These are phyloP conservation scores for Conus betulinus DNA, from an alignment of 1,140 invertebrate species.

Conservation along the genomic window DNA sequence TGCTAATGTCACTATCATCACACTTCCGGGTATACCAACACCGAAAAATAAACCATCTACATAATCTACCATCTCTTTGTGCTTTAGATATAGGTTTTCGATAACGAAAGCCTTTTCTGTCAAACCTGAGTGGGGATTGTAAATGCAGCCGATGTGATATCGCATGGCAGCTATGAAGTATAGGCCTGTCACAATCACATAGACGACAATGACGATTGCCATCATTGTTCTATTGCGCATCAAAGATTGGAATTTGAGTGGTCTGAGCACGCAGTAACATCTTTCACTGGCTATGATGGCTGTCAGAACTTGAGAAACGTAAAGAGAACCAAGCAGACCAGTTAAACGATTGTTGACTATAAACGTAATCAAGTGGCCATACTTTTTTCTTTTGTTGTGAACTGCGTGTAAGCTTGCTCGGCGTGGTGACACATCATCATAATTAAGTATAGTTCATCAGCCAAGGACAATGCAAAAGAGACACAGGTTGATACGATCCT, in stretches of 20 bases:
- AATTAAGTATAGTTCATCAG: too few species aligned
- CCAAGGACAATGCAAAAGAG: background rate
- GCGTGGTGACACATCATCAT: too few species aligned
- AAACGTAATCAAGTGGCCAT: background rate
- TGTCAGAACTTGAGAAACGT: background rate
- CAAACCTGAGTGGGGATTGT: background rate
- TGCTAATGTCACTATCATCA: background rate
- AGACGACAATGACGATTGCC: background rate
- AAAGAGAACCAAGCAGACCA: background rate
- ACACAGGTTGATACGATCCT: slow-evolving; percentile 10
- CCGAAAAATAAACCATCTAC: background rate
- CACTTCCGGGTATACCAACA: background rate
- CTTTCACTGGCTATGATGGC: slow-evolving; percentile 24
- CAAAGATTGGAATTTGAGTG: background rate
- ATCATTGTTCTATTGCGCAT: background rate
- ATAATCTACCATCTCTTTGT: background rate
- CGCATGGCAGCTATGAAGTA: background rate
- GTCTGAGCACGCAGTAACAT: slow-evolving; percentile 6
- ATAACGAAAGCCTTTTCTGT: too few species aligned
- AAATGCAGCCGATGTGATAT: background rate
- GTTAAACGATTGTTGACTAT: background rate
- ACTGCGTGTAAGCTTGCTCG: too few species aligned
- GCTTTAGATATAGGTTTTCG: too few species aligned
- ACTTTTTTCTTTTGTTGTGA: background rate
- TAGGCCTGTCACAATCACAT: background rate